Percentiles rank a stretch among this genome's conserved stretches.
Evolutionary conservation across 30 jellyfish, hydroid and myxozoan species (phyloP).

Genomic region (Calvadosia cruxmelitensis): DNA sequence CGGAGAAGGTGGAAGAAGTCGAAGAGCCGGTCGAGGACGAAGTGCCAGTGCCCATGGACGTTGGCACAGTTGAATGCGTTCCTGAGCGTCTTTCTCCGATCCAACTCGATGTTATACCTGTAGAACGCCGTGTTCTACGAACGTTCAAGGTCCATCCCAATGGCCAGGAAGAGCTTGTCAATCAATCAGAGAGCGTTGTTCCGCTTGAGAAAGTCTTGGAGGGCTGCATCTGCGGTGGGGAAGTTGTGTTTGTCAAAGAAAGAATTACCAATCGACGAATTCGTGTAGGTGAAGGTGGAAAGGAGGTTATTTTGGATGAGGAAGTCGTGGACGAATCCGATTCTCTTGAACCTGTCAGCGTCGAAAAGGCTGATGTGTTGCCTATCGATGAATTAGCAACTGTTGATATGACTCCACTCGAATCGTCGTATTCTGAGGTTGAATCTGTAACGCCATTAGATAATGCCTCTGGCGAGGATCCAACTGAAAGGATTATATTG

Average conservation of each 20-base stretch:
- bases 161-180: constrained; percentile 2
- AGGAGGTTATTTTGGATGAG: background rate
- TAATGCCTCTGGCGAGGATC: background rate
- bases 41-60: constrained; percentile 8
- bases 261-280: background rate
- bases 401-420: background rate
- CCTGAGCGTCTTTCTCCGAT: background rate
- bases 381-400: background rate
- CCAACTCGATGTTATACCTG: background rate
- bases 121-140: constrained; percentile 23
- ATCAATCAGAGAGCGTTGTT: background rate
- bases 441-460: background rate
- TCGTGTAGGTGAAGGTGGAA: background rate
- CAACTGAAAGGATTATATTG: background rate
- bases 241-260: background rate
- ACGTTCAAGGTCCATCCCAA: background rate
- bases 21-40: constrained; percentile 13
- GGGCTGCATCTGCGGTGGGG: background rate
- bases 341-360: background rate
- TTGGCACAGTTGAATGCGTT: background rate
- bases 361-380: background rate
- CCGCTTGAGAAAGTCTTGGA: background rate
- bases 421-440: background rate
- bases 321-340: background rate
- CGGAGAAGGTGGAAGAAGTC: constrained; percentile 36